Evolutionary conservation across 2,113 vertebrate genomes (phyloP).

Genomic region (Paradoxurus hermaphroditus): DNA sequence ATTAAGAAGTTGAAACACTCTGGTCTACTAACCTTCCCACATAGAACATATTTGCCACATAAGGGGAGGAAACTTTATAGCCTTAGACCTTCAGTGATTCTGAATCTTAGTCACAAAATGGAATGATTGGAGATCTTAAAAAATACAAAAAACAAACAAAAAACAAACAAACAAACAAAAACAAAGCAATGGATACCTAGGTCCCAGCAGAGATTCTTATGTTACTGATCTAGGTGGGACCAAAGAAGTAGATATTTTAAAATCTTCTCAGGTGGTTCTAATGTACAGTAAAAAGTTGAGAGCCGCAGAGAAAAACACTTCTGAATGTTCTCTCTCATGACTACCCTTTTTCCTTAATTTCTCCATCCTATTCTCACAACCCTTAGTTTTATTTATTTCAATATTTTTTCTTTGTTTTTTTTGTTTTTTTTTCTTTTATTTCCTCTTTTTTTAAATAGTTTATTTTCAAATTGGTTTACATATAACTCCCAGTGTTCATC

Average conservation of each 20-base stretch:
- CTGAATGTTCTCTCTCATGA: background rate
- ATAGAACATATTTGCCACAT: background rate
- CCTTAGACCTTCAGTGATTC: background rate
- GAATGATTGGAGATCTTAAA: background rate
- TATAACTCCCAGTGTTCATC: too few species aligned
- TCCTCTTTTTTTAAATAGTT: too few species aligned
- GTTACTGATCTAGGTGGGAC: background rate
- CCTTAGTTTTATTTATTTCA: background rate
- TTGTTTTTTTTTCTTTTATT: too few species aligned
- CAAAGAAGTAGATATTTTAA: background rate
- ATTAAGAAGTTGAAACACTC: background rate
- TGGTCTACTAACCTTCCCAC: background rate
- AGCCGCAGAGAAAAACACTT: background rate
- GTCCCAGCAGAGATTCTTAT: background rate
- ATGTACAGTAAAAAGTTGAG: background rate
- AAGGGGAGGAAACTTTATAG: background rate
- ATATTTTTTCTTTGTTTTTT: background rate
- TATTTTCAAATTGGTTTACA: too few species aligned
- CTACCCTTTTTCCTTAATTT: background rate
- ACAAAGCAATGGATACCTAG: background rate
- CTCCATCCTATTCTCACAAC: background rate
- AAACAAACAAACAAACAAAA: background rate
- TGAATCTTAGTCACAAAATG: background rate
- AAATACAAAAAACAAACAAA: too few species aligned
- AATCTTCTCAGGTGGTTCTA: background rate